Conservation (phyloP, 2,113 vertebrate species). For the Zosterops pallidus region DNA sequence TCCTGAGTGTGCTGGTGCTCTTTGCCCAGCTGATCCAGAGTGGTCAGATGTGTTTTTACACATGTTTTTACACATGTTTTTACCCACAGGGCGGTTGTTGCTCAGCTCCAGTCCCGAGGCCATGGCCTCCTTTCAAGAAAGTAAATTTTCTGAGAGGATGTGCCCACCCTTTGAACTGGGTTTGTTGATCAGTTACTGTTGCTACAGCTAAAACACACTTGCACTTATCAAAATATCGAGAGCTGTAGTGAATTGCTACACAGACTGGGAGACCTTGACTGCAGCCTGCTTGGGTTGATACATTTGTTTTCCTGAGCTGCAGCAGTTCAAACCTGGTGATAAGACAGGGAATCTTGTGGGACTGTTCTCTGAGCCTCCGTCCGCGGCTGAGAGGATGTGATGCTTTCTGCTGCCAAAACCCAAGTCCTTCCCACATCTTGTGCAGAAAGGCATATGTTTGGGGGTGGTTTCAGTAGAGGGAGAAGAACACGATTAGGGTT, state of each 20-base stretch:
- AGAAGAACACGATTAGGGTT: neutral
- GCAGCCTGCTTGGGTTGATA: neutral
- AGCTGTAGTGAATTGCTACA: neutral
- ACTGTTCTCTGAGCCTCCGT: neutral
- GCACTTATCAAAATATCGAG: neutral
- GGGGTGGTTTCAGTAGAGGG: conserved; percentile 37
- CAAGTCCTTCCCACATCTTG: neutral
- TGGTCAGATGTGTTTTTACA: neutral
- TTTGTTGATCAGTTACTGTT: neutral
- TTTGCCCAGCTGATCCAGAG: neutral
- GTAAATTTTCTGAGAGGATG: neutral
- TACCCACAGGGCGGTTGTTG: neutral
- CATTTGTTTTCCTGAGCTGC: neutral
- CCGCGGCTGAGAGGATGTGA: neutral
- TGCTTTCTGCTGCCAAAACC: neutral
- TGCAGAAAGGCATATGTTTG: conserved; percentile 29
- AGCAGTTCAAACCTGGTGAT: neutral
- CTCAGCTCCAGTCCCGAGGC: neutral
- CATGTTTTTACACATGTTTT: neutral
- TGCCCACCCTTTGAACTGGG: neutral
- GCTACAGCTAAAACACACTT: neutral
- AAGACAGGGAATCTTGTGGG: neutral
- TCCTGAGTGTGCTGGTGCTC: neutral
- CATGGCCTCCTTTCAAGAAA: neutral
- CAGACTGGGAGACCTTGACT: neutral